These are phyloP conservation scores for Porites lobata DNA, from an alignment of 92 coral and sea anemone species.

Conservation along the genomic window DNA sequence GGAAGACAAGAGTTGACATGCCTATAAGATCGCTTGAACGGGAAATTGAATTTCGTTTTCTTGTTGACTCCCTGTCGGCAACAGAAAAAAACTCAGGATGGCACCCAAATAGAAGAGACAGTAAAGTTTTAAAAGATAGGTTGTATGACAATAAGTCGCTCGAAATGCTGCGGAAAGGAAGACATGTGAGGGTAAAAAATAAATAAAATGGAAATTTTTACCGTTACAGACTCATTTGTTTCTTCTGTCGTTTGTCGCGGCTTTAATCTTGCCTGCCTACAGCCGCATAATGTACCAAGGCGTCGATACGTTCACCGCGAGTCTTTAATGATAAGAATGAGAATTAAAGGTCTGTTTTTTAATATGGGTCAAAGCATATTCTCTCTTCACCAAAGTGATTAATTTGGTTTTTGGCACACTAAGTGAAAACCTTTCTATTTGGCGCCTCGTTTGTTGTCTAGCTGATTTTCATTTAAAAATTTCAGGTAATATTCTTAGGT, in stretches of 20 bases:
- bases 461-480: not conserved
- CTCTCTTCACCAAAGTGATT: too few relatives aligned
- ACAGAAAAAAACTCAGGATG: not conserved
- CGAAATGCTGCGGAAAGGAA: not conserved
- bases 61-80: not conserved
- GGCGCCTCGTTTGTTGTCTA: not conserved
- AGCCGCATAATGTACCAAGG: too few relatives aligned
- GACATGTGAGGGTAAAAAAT: not conserved
- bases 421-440: not conserved
- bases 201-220: not conserved
- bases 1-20: not conserved
- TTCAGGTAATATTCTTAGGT: not conserved
- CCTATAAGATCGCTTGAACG: not conserved
- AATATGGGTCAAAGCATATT: too few relatives aligned
- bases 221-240: not conserved
- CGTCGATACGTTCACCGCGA: too few relatives aligned
- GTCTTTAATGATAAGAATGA: too few relatives aligned
- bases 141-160: conserved; percentile 9
- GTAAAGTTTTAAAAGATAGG: conserved; percentile 4
- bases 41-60: too few relatives aligned
- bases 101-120: not conserved
- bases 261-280: too few relatives aligned
- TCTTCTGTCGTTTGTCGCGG: not conserved
- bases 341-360: too few relatives aligned
- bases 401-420: not conserved